Base-by-base conservation (phyloP, 2,888 invertebrate species). In the Diarsia rubi region DNA sequence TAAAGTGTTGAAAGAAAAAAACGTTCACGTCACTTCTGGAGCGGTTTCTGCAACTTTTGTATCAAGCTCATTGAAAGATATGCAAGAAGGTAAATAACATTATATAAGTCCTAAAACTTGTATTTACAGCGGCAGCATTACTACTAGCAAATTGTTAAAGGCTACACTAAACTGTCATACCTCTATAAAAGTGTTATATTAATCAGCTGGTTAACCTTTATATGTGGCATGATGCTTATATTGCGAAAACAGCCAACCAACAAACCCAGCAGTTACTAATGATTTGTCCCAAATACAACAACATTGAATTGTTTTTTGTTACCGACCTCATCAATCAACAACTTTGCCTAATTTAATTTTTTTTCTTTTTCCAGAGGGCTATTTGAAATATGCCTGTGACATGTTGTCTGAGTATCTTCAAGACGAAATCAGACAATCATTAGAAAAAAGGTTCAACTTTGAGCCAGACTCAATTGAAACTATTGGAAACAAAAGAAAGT, bases 391-490 rank as follows among this genome's bases (percentile, higher is more conserved):
- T 96, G 98, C 98, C 0, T 97, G 97, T 92, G 98, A 98, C 19
- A 97, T 98, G 79, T 96, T 98, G 64, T 98, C 98, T 0, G 98
- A 98, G 88, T 98, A 98, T 92, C 95, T 98, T 47, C 97, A 97
- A 88, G 97, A 97, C 63, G 97, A 98, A 83, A 92, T 98, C 70
- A 97, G 97, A 71, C 97, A 97, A 73, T 97, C 97, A 88, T 94
- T 98, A 70, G 97, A 97, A 69, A 97, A 97, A 73, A 97, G 97
- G 91, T 97, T 98, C 83, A 97, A 98, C 86, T 96, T 98, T 71
- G 97, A 97, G 64, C 97, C 97, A 81, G 97, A 98, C 64, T 89
- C 94, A 88, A 95, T 95, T 75, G 95, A 96, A 90, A 91, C 92
- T 82, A 89, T 95, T 75, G 95, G 96, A 19, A 95, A 95, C 68